A percentile compares a stretch with the other conserved stretches of the same genome.
phyloP scores from a whole-genome alignment of 2,797 vertebrate species.

The Hephaestus fuliginosus region DNA sequence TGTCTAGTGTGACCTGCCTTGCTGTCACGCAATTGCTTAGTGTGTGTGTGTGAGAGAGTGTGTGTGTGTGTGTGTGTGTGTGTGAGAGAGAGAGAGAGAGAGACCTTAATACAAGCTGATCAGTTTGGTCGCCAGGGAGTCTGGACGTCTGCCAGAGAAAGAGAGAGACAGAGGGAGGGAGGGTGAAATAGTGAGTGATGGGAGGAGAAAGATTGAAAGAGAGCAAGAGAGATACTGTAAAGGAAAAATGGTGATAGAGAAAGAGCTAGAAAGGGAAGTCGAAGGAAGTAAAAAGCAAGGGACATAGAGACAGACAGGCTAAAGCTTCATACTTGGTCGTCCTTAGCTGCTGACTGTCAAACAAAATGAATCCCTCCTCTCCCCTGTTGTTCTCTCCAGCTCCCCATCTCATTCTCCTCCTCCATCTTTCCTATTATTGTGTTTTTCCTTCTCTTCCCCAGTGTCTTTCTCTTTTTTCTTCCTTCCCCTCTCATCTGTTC shows the following conservation, averaged over 20 bases:
- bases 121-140: conserved; percentile 55
- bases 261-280: neutral
- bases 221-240: neutral
- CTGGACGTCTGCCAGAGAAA: conserved; percentile 61
- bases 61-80: neutral
- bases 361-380: conserved; percentile 39
- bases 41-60: conserved; percentile 10
- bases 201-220: conserved; percentile 1
- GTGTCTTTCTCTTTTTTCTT: neutral
- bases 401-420: conserved; percentile 3
- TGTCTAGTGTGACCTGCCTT: conserved; percentile 36
- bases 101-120: conserved; percentile 68
- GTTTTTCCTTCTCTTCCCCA: neutral
- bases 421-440: conserved; percentile 1
- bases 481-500: neutral
- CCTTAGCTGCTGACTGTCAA: conserved; percentile 33
- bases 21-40: conserved; percentile 47
- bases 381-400: conserved; percentile 5
- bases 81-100: conserved; percentile 17
- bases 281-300: neutral
- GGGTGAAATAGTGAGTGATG: conserved; percentile 18
- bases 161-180: neutral
- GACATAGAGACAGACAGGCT: neutral
- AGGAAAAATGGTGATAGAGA: neutral
- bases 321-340: conserved; percentile 6